Base-by-base conservation (phyloP, 2,797 vertebrate species). In the Acipenser transmontanus region DNA sequence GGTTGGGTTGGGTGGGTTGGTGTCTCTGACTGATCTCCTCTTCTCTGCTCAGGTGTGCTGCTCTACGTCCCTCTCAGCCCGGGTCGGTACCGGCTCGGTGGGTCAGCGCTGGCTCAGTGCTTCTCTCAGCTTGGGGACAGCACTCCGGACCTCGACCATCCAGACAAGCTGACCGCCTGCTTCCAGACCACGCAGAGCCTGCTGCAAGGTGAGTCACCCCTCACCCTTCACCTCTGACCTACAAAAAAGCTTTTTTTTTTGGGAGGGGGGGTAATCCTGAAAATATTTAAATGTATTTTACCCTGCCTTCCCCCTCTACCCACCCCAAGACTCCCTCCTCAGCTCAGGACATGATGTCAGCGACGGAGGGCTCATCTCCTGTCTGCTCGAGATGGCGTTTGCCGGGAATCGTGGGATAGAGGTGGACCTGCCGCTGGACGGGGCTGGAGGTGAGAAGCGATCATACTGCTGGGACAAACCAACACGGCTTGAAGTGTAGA, bases 261-360 rank as follows among this genome's bases (percentile, higher is more conserved):
- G 20, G 20, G 20, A 1, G 20, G 20, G 20, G 20, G 20, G 20
- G 20, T 34, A 34, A 34, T 34, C 20, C 20, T 2, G 20, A 34
- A 34, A 34, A 34, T 34, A 2, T 34, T 34, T 34, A 2, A 34
- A 34, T 7, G 20, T 6, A 1, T 10, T 66, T 61, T 69, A 7
- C 10, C 0, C 51, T 13, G 50, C n/a, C 8, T 49, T 7, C 6
- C 61, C 63, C 47, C n/a, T 17, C 17, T 17, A 17, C 20, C 20
- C 20, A 34, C 59, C 70, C 64, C 14, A 74, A 98, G 95, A 93
- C 51, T 69, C 52, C 34, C 73, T 84, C 49, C 80, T 97, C 70
- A 92, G 85, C 13, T 93, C 95, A 1, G 95, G 95, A 17, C 95
- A 98, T 9, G 95, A 98, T 68, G 83, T 98, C 77, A 98, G 95